Conservation (phyloP, 2,113 vertebrate genomes). For the Siniperca knerii region DNA sequence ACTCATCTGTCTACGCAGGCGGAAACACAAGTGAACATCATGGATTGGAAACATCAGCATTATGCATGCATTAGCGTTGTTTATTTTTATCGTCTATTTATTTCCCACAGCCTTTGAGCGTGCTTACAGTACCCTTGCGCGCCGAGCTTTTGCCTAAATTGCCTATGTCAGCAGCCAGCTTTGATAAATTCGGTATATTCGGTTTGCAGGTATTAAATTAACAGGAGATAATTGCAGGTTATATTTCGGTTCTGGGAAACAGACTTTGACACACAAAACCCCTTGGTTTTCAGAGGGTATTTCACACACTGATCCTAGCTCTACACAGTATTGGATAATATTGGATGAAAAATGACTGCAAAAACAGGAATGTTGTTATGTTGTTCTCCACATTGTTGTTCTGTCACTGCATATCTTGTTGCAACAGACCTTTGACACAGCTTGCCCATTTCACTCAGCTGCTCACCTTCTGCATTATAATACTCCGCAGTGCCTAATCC, state of each 20-base stretch:
- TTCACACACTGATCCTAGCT: not conserved
- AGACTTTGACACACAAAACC: not conserved
- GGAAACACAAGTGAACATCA: no score
- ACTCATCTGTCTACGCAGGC: no score
- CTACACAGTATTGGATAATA: not conserved
- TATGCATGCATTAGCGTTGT: no score
- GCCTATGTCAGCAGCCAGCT: no score
- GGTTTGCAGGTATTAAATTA: not conserved
- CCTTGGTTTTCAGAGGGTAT: not conserved
- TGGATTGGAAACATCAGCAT: no score
- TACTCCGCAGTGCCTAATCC: constrained; percentile 17
- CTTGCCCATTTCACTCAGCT: constrained; percentile 18
- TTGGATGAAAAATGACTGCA: not conserved
- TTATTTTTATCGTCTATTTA: not conserved
- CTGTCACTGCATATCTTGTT: not conserved
- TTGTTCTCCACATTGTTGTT: not conserved
- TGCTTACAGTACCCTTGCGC: no score
- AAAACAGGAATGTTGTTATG: constrained; percentile 12
- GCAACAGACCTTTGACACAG: not conserved
- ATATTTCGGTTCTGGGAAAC: not conserved
- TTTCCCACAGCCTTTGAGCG: no score
- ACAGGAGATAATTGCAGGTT: not conserved
- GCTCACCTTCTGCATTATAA: constrained; percentile 1
- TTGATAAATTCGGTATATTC: not conserved
- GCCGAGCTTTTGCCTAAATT: no score